These are phyloP conservation scores for Nanger granti DNA, from an alignment of 2,113 vertebrate genomes.

Conservation along the genomic window DNA sequence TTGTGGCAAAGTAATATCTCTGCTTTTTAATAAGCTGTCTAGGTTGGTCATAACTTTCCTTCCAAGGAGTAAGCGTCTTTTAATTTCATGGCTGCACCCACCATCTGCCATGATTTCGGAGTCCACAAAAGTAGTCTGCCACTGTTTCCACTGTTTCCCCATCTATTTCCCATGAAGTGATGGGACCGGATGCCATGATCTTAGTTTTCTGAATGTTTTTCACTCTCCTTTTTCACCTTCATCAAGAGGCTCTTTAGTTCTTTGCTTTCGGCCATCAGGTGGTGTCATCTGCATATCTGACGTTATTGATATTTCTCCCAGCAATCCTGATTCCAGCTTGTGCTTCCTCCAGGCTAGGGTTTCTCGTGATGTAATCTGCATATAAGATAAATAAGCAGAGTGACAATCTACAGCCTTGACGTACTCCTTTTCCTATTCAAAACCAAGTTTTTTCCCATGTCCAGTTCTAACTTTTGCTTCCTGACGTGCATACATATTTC, in stretches of 20 bases:
- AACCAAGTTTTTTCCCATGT: neutral
- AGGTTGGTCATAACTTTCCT: too few species aligned
- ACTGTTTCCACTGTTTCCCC: too few species aligned
- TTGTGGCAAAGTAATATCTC: too few species aligned
- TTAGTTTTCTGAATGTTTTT: neutral
- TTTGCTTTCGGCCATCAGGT: neutral
- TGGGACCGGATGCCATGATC: neutral
- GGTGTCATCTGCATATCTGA: neutral
- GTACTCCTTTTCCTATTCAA: neutral
- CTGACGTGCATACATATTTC: neutral
- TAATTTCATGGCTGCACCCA: too few species aligned
- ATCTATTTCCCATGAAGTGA: neutral
- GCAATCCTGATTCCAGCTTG: neutral
- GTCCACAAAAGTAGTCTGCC: too few species aligned
- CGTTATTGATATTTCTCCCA: neutral
- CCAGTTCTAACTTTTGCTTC: neutral
- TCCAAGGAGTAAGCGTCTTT: too few species aligned
- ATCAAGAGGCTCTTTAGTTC: neutral
- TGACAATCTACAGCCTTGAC: neutral
- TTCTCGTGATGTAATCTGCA: neutral
- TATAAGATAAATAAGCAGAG: neutral
- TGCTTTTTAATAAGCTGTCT: too few species aligned
- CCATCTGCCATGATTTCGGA: too few species aligned
- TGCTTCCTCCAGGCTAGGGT: neutral
- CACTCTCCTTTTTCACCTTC: neutral